Evolutionary conservation across 2,113 vertebrate genomes (phyloP).

Genomic region (Fregata magnificens): DNA sequence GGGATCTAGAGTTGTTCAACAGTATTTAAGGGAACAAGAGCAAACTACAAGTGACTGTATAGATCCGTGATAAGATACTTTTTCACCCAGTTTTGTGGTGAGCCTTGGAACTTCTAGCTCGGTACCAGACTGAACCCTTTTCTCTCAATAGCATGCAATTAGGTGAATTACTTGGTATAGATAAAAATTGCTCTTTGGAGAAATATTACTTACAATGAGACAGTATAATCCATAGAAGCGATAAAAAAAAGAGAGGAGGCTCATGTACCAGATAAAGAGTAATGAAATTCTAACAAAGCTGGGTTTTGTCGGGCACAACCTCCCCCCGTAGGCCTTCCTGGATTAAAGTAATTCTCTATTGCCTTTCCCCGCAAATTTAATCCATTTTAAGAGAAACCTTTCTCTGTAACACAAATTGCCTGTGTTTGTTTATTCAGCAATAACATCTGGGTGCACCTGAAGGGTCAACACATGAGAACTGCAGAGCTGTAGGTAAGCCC

Average conservation of each 20-base stretch:
- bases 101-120: conserved; percentile 41
- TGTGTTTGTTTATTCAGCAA: background rate
- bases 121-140: background rate
- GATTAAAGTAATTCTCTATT: background rate
- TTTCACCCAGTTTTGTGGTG: background rate
- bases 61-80: conserved; percentile 48
- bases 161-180: conserved; percentile 33
- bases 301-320: background rate
- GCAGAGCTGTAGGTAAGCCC: background rate
- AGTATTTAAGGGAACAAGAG: background rate
- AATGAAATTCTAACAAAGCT: background rate
- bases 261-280: background rate
- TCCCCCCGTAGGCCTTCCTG: background rate
- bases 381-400: background rate
- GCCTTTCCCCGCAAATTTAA: background rate
- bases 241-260: background rate
- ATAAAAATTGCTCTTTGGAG: conserved; percentile 42
- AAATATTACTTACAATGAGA: background rate
- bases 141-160: conserved; percentile 49
- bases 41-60: background rate
- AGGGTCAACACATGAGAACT: background rate
- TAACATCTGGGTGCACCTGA: background rate
- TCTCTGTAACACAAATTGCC: background rate
- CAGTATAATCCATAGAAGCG: background rate
- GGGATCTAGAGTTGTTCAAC: background rate